A percentile compares a stretch with the other conserved stretches of the same genome.
phyloP scores from a whole-genome alignment of 2,797 vertebrate genomes.

The Falco cherrug region DNA sequence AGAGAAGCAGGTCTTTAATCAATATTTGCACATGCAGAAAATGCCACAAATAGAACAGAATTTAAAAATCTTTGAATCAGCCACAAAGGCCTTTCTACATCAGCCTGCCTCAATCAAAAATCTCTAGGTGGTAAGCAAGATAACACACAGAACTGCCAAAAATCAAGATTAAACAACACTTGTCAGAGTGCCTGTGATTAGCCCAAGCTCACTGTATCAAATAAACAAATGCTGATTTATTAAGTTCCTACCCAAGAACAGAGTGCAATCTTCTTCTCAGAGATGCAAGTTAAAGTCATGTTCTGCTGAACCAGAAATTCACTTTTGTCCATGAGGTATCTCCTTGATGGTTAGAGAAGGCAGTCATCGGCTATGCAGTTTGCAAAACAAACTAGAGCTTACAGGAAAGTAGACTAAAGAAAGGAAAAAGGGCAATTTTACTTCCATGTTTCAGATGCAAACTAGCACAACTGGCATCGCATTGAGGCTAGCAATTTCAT shows the following conservation, averaged over 20 bases:
- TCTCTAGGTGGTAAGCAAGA: neutral
- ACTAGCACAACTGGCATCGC: neutral
- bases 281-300: neutral
- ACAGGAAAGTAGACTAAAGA: neutral
- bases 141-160: neutral
- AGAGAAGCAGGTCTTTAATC: neutral
- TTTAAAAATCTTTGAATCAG: neutral
- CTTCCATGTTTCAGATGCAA: neutral
- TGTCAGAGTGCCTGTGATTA: accelerated
- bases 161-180: neutral
- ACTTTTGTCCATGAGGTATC: neutral
- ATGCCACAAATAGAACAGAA: neutral
- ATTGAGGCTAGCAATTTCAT: neutral
- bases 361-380: too few relatives aligned
- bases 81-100: neutral
- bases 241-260: accelerated
- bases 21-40: neutral
- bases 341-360: neutral
- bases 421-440: neutral
- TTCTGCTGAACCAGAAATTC: neutral
- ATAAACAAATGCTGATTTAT: neutral
- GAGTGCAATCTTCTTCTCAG: neutral
- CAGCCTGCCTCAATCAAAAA: neutral
- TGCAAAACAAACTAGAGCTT: neutral
- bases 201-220: neutral